Evolutionary conservation across 2,797 vertebrate species (phyloP).

Genomic region (Rhabdophis nuchalis): DNA sequence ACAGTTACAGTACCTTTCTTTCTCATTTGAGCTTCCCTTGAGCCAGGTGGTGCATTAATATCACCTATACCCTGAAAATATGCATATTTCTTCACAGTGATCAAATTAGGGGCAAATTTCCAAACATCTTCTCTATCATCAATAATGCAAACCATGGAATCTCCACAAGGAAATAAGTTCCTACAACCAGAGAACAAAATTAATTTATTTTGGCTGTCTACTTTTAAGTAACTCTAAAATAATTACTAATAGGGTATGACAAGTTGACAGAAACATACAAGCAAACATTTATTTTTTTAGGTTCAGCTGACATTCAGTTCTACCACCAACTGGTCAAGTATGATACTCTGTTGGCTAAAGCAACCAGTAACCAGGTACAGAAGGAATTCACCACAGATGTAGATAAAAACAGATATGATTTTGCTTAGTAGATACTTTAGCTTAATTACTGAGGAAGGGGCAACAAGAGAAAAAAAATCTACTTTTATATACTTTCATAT

Average conservation of each 20-base stretch:
- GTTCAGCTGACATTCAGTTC: background rate
- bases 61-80: conserved; percentile 97
- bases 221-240: background rate
- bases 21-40: conserved; percentile 79
- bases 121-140: conserved; percentile 97
- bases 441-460: background rate
- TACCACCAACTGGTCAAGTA: background rate
- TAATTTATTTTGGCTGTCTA: background rate
- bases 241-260: background rate
- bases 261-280: background rate
- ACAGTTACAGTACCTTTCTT: conserved; percentile 75
- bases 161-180: conserved; percentile 96
- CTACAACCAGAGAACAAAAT: conserved; percentile 63
- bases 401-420: background rate
- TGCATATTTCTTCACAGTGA: conserved; percentile 97
- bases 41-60: conserved; percentile 89
- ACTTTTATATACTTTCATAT: too few species aligned
- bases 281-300: background rate
- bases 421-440: background rate
- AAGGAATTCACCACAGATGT: background rate
- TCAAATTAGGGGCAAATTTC: conserved; percentile 97
- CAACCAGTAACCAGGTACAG: background rate
- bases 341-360: background rate
- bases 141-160: conserved; percentile 99
- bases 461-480: background rate